These are phyloP conservation scores for Furcula furcula DNA, from an alignment of 2,888 invertebrate genomes.

Conservation along the genomic window DNA sequence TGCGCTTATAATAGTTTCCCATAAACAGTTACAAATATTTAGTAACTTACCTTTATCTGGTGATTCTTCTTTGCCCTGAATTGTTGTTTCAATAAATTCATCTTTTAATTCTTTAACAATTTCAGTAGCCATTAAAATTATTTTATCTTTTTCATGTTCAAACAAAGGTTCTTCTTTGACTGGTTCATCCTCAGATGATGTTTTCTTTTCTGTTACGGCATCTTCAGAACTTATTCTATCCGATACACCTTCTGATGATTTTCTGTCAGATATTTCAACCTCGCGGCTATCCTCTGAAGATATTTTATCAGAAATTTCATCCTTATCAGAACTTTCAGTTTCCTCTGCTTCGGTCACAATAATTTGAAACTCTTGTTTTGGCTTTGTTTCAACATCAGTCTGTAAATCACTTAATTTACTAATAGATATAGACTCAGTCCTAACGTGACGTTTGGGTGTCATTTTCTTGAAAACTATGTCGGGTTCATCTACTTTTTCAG, in stretches of 20 bases:
- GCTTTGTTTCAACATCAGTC: constrained; percentile 49
- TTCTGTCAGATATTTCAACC: constrained; percentile 74
- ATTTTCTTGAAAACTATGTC: constrained; percentile 71
- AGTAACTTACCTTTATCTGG: constrained; percentile 46
- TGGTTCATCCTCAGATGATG: constrained; percentile 71
- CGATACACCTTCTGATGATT: constrained; percentile 77
- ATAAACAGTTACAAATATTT: too few species aligned
- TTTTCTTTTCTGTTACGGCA: constrained; percentile 76
- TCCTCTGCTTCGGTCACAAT: constrained; percentile 77
- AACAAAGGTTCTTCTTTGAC: constrained; percentile 44
- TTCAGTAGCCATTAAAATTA: constrained; percentile 28
- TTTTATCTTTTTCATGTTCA: constrained; percentile 32
- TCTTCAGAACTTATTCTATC: constrained; percentile 78
- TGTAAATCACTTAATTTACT: constrained; percentile 68
- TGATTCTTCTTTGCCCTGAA: constrained; percentile 45
- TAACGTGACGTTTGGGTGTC: constrained; percentile 70
- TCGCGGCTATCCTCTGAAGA: constrained; percentile 78
- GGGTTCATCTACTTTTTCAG: constrained; percentile 53
- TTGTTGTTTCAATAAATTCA: constrained; percentile 41
- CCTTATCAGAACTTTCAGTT: constrained; percentile 67
- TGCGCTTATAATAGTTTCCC: too few species aligned
- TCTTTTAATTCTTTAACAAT: constrained; percentile 28
- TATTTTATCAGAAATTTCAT: constrained; percentile 74
- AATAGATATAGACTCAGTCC: constrained; percentile 73
- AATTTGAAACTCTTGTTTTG: constrained; percentile 71